Percentiles rank a stretch among this genome's conserved stretches.
These are phyloP conservation scores for Vollenhovia emeryi DNA, from an alignment of 1,140 invertebrate genomes.

Conservation along the genomic window DNA sequence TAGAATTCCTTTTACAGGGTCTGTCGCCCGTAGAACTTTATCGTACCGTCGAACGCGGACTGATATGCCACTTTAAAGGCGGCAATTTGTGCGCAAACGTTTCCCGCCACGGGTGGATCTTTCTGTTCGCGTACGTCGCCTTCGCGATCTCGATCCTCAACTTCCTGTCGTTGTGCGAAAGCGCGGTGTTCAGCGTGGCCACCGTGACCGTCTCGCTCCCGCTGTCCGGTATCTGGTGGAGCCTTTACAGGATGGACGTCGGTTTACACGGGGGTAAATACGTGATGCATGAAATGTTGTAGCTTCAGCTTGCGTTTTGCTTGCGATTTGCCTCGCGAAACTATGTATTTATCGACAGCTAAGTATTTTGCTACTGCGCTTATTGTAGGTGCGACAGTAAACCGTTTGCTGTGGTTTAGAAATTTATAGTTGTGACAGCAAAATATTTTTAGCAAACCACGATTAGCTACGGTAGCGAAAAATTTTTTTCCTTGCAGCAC, in stretches of 20 bases:
- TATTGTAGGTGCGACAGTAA: no score
- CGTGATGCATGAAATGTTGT: not conserved
- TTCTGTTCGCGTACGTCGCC: slow-evolving; percentile 83
- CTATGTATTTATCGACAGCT: no score
- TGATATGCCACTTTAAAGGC: slow-evolving; percentile 78
- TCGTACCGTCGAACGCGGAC: slow-evolving; percentile 74
- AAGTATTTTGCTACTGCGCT: no score
- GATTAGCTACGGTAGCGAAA: no score
- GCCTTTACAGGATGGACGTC: slow-evolving; percentile 85
- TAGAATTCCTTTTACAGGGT: slow-evolving; percentile 65
- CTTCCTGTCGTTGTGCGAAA: slow-evolving; percentile 86
- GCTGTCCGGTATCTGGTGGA: slow-evolving; percentile 87
- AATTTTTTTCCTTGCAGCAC: no score
- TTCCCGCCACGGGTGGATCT: slow-evolving; percentile 84
- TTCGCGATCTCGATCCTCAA: slow-evolving; percentile 84
- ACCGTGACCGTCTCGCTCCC: slow-evolving; percentile 85
- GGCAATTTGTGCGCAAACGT: slow-evolving; percentile 80
- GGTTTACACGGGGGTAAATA: slow-evolving; percentile 76
- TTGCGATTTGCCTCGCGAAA: not conserved
- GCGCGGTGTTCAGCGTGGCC: slow-evolving; percentile 87
- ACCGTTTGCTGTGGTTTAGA: no score
- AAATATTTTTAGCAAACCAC: no score
- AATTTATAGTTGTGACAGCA: no score
- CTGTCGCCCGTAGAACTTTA: slow-evolving; percentile 77
- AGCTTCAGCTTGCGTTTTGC: not conserved